A percentile compares a stretch with the other conserved stretches of the same genome.
Conservation (phyloP, 2,888 invertebrate genomes). For the Entomobrya multifasciata region DNA sequence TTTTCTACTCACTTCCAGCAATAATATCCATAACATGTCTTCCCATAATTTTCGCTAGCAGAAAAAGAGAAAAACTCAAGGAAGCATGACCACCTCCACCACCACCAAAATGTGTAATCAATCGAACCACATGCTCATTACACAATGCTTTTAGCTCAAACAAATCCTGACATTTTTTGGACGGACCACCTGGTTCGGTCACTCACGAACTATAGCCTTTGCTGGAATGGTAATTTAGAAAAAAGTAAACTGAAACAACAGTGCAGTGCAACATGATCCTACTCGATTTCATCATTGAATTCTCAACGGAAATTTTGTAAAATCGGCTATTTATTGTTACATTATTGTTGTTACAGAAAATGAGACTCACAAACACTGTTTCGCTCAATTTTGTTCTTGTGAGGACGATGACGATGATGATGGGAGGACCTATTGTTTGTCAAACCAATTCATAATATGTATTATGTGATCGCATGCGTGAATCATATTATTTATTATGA, state of each 20-base stretch:
- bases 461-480: background rate
- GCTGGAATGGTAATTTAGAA: background rate
- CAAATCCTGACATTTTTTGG: constrained; percentile 69
- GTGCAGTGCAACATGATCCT: constrained; percentile 31
- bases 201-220: constrained; percentile 59
- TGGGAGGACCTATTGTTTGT: background rate
- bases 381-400: too few relatives aligned
- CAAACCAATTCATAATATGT: background rate
- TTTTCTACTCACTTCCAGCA: background rate
- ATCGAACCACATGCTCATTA: constrained; percentile 71
- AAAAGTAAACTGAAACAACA: too few relatives aligned
- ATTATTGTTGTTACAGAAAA: constrained; percentile 46
- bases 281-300: constrained; percentile 51
- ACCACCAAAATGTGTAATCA: constrained; percentile 66
- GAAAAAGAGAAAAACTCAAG: constrained; percentile 52
- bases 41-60: constrained; percentile 60
- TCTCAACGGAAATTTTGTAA: constrained; percentile 57
- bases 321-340: constrained; percentile 19
- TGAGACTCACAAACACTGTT: background rate
- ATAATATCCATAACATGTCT: constrained; percentile 27
- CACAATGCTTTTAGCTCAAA: constrained; percentile 56
- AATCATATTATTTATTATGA: too few relatives aligned
- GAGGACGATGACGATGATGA: constrained; percentile 14
- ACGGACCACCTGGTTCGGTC: constrained; percentile 72
- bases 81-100: constrained; percentile 71